phyloP scores from a whole-genome alignment of 1,140 invertebrate genomes.

The Copidosoma floridanum region DNA sequence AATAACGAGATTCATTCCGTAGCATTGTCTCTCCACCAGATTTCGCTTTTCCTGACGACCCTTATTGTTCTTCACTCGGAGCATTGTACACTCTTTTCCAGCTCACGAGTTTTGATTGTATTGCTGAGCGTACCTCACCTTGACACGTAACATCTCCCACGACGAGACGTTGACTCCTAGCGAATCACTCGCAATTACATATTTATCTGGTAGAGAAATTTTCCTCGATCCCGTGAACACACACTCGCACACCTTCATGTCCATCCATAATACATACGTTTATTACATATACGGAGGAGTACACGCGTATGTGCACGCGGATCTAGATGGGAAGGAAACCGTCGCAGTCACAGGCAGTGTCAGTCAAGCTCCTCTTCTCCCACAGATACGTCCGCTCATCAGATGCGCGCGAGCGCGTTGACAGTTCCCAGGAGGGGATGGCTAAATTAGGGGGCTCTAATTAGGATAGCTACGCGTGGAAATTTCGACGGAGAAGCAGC shows the following conservation, averaged over 20 bases:
- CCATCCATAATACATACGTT: background rate
- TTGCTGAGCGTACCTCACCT: no score
- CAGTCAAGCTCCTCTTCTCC: conserved; percentile 3
- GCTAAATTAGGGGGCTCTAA: conserved; percentile 40
- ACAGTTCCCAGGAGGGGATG: conserved; percentile 31
- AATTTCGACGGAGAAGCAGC: conserved; percentile 17
- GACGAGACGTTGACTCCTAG: no score
- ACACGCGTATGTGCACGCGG: background rate
- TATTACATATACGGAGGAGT: background rate
- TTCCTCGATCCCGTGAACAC: conserved; percentile 27
- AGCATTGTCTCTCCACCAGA: no score
- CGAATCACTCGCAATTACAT: conserved; percentile 44
- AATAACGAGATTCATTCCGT: no score
- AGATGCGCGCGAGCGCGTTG: conserved; percentile 32
- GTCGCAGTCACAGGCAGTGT: background rate
- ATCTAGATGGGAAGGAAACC: background rate
- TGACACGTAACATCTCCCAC: no score
- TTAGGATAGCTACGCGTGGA: conserved; percentile 37
- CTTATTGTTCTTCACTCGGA: no score
- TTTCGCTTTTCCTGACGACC: no score
- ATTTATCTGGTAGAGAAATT: conserved; percentile 49
- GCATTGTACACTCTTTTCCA: no score
- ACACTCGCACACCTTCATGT: no score
- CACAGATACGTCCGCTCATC: conserved; percentile 24
- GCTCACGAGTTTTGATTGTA: no score